Evolutionary conservation across 1,140 invertebrate genomes (phyloP), one percentile per base, ranked within the genome.

Genomic region (Drosophila sturtevanti): DNA sequence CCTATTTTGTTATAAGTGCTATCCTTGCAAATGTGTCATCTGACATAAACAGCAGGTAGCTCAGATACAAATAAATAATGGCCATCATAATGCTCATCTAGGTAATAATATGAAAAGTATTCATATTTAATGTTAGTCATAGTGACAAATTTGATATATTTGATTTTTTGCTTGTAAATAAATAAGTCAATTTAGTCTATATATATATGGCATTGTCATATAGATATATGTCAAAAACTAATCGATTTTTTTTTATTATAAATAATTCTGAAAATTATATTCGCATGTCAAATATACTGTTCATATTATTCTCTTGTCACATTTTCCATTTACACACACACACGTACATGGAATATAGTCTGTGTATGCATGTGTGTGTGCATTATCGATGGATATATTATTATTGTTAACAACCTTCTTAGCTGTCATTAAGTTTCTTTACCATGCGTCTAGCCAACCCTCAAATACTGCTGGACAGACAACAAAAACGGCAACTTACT

Each of bases 21-120:
- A 55, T 37, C 37, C 73, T 63, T 67, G 31, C 34, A 64, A 31
- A 66, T 82, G 54, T 79, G 80, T 64, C 74, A 64, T 77, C 41
- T 74, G 81, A 72, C 72, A 67, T 55, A 63, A 68, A 37, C 77
- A 77, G 72, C 78, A 87, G 82, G 81, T 78, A 75, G 64, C 79
- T 75, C 67, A 76, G 70, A 76, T 63, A 48, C 52, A 79, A 77
- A 87, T 87, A 89, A 70, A 89, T 89, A 77, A 63, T 56, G 18
- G 12, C 60, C 68, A 44, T 21, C 9, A 16, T 48, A 48, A 21
- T 48, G 16, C 41, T 48, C 41, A 48, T 48, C 41, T 48, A 21
- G 16, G 41, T 63, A 60, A 58, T 63, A 75, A 63, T 69, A 68
- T 63, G 16, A 48, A 37, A 38, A 63, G 31, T 62, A 67, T 68